phyloP scores from a whole-genome alignment of 1,140 invertebrate species.

The Ceratitis capitata region DNA sequence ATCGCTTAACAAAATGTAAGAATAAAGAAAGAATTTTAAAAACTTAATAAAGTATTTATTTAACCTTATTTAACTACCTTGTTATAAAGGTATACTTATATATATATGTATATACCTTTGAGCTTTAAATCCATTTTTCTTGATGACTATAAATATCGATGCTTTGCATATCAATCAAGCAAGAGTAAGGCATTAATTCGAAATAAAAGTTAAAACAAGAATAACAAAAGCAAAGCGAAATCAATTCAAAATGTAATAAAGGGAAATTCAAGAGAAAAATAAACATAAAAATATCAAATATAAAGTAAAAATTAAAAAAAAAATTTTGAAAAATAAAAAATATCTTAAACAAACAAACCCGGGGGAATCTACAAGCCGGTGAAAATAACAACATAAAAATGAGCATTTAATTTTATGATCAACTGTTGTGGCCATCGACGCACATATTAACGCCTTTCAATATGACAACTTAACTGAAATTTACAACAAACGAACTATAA shows the following conservation, averaged over 20 bases:
- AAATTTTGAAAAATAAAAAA: background rate
- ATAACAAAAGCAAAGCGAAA: background rate
- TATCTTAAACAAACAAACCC: background rate
- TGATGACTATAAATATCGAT: background rate
- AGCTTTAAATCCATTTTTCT: background rate
- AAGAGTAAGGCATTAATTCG: background rate
- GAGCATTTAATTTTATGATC: background rate
- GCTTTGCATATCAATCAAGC: constrained; percentile 5
- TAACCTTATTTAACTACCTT: background rate
- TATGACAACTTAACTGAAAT: constrained; percentile 38
- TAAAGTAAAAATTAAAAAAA: background rate
- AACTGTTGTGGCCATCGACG: background rate
- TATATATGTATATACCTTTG: background rate
- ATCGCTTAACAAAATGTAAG: background rate
- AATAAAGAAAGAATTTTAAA: background rate
- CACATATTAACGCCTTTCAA: constrained; percentile 23
- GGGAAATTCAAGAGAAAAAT: no score
- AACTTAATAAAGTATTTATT: background rate
- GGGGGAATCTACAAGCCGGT: background rate
- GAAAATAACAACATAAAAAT: background rate
- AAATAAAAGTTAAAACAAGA: background rate
- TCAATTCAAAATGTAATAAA: background rate
- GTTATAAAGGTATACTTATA: background rate
- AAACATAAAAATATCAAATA: background rate
- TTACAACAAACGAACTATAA: constrained; percentile 26